These are phyloP conservation scores for Bhutanitis thaidina DNA, from an alignment of 2,888 invertebrate genomes.

Conservation along the genomic window DNA sequence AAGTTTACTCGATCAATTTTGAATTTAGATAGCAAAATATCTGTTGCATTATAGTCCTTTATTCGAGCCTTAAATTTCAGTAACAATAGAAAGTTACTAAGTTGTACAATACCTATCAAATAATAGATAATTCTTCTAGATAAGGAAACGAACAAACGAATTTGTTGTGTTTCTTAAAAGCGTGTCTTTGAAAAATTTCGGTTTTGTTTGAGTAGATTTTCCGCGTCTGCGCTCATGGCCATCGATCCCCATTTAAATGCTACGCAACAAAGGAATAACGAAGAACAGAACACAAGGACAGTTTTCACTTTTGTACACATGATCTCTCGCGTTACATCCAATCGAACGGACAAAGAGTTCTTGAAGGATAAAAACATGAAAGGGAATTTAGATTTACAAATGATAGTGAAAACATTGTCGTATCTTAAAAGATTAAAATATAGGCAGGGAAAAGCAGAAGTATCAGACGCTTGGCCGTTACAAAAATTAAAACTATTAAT, in stretches of 20 bases:
- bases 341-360: slow-evolving; percentile 7
- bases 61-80: too few relatives aligned
- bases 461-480: too few relatives aligned
- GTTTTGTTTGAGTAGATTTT: slow-evolving; percentile 29
- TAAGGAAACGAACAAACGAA: not conserved
- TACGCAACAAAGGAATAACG: slow-evolving; percentile 15
- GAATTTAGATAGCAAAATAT: too few relatives aligned
- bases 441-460: too few relatives aligned
- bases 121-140: not conserved
- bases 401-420: slow-evolving; percentile 9
- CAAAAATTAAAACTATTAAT: too few relatives aligned
- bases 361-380: not conserved
- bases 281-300: slow-evolving; percentile 23
- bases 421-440: too few relatives aligned
- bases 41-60: too few relatives aligned
- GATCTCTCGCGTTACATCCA: slow-evolving; percentile 9
- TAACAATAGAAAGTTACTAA: too few relatives aligned
- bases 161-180: not conserved
- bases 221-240: slow-evolving; percentile 24
- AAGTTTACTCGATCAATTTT: too few relatives aligned
- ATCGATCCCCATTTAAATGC: slow-evolving; percentile 11
- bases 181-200: slow-evolving; percentile 8
- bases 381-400: slow-evolving; percentile 10
- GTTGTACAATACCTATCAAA: not conserved
- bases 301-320: slow-evolving; percentile 25